phyloP scores from a whole-genome alignment of 2,797 vertebrate genomes.

The Emys orbicularis region DNA sequence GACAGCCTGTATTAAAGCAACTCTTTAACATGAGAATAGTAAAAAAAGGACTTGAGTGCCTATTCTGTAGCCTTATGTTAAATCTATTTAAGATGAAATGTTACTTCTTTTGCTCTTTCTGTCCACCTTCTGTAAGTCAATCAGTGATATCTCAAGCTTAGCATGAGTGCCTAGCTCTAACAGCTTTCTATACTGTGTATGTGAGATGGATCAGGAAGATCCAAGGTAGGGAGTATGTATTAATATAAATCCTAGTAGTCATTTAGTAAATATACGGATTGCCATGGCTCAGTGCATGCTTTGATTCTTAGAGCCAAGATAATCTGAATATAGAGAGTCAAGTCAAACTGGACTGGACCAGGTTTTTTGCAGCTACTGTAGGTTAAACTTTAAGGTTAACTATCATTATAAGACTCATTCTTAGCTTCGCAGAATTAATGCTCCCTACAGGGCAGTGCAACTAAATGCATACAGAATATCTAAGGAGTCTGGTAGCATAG shows the following conservation, averaged over 20 bases:
- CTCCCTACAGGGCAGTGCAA: neutral
- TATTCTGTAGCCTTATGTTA: neutral
- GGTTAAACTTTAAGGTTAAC: neutral
- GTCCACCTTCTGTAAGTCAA: neutral
- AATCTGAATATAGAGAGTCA: rapidly evolving
- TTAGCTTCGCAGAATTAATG: neutral
- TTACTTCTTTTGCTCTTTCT: neutral
- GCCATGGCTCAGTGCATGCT: neutral
- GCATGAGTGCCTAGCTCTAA: neutral
- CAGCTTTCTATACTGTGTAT: neutral
- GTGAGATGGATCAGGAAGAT: neutral
- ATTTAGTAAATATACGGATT: neutral
- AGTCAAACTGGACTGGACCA: neutral
- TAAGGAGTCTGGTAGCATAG: rapidly evolving
- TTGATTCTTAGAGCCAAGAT: neutral
- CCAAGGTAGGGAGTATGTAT: neutral
- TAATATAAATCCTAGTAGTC: neutral
- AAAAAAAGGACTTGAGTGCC: neutral
- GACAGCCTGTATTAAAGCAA: neutral
- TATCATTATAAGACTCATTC: rapidly evolving
- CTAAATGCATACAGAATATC: rapidly evolving
- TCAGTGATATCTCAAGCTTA: neutral
- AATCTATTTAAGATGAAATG: neutral
- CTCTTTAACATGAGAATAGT: neutral
- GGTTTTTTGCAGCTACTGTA: neutral